Percentiles rank a stretch among this genome's conserved stretches.
phyloP scores from a whole-genome alignment of 2,113 vertebrate genomes.

The Setophaga kirtlandii region DNA sequence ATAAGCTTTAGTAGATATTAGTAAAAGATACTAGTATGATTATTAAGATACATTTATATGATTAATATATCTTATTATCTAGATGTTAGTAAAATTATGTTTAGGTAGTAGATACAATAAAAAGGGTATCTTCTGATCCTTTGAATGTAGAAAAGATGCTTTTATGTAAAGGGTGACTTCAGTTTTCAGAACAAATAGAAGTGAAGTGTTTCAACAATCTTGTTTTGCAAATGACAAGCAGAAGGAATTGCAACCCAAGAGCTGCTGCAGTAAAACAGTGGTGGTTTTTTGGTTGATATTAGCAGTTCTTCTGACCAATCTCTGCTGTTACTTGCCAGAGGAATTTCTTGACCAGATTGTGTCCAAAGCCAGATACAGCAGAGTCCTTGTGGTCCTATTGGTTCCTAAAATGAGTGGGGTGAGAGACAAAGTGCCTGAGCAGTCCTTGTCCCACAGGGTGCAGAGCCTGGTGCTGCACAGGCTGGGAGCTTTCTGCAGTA shows the following conservation, averaged over 20 bases:
- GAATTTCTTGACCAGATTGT: background rate
- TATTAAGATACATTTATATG: background rate
- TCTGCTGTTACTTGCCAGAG: background rate
- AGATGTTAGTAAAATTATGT: background rate
- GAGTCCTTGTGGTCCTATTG: background rate
- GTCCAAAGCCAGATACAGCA: background rate
- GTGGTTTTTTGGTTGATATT: background rate
- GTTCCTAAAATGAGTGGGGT: rapidly evolving
- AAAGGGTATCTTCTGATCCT: background rate
- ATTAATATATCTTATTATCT: background rate
- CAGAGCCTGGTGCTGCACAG: background rate
- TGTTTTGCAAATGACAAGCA: background rate
- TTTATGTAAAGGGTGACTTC: background rate
- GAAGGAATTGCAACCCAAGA: background rate
- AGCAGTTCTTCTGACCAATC: background rate
- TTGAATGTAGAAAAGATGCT: background rate
- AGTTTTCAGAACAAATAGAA: background rate
- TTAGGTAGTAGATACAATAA: background rate
- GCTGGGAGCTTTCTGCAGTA: background rate
- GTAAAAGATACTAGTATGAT: background rate
- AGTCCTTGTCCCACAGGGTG: background rate
- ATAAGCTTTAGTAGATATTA: background rate
- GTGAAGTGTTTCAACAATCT: background rate
- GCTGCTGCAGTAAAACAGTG: background rate
- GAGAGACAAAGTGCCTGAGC: background rate